phyloP scores from a whole-genome alignment of 2,113 vertebrate species.

The Solea senegalensis region DNA sequence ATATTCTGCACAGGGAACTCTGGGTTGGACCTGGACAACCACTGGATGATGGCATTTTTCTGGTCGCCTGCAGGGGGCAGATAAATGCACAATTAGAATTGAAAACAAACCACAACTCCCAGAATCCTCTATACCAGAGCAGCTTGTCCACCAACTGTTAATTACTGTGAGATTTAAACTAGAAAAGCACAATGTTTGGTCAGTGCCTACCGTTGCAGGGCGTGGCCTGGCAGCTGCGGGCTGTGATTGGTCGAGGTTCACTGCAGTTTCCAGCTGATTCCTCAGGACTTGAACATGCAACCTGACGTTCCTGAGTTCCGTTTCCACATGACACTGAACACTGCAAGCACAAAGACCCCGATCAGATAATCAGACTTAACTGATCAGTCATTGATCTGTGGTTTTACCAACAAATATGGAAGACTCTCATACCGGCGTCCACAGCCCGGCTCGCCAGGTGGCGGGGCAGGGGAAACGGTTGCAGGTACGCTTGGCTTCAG shows the following conservation, averaged over 20 bases:
- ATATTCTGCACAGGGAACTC: conserved; percentile 85
- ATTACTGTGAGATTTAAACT: too few species aligned
- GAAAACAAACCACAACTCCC: neutral
- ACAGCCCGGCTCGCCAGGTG: conserved; percentile 87
- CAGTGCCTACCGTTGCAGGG: conserved; percentile 73
- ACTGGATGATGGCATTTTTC: conserved; percentile 89
- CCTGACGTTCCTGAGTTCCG: conserved; percentile 90
- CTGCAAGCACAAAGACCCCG: conserved; percentile 66
- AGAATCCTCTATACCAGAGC: neutral
- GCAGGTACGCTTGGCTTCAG: conserved; percentile 87
- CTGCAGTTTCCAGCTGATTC: conserved; percentile 83
- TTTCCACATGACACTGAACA: conserved; percentile 94
- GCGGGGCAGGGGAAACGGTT: conserved; percentile 90
- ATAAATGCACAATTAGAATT: conserved; percentile 16
- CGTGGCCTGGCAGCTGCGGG: conserved; percentile 82
- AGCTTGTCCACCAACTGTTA: neutral
- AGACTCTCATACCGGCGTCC: conserved; percentile 85
- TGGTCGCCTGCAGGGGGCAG: conserved; percentile 80
- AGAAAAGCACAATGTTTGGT: neutral
- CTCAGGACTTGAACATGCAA: conserved; percentile 85
- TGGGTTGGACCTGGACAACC: conserved; percentile 89
- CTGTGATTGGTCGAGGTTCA: conserved; percentile 80
- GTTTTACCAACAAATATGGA: neutral
- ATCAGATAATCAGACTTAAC: neutral
- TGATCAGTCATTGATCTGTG: neutral